These are phyloP conservation scores for Apaloderma vittatum DNA, from an alignment of 2,113 vertebrate genomes.

Conservation along the genomic window DNA sequence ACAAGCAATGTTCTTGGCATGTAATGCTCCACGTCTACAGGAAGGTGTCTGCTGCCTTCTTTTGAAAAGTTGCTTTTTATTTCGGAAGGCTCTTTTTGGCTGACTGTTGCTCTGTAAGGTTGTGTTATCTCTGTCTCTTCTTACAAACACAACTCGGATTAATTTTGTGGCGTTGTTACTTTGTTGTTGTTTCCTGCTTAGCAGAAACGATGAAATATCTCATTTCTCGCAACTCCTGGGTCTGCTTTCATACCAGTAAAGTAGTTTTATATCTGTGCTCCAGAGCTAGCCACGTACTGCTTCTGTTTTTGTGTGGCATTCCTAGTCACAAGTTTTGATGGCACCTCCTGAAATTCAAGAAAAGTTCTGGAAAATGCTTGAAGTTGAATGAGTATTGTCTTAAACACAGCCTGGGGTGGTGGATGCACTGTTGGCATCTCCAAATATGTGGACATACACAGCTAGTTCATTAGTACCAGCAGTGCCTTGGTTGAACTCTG, in stretches of 20 bases:
- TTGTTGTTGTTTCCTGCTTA: not conserved
- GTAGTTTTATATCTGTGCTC: not conserved
- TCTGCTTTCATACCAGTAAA: not conserved
- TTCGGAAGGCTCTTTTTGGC: not conserved
- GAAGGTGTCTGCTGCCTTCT: not conserved
- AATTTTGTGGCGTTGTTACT: not conserved
- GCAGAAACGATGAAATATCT: accelerated
- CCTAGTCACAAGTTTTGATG: not conserved
- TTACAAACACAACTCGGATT: not conserved
- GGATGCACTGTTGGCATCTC: not conserved
- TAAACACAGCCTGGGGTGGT: not conserved
- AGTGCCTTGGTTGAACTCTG: not conserved
- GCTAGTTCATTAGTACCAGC: not conserved
- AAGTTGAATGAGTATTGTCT: not conserved
- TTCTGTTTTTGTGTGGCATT: not conserved
- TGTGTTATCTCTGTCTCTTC: not conserved
- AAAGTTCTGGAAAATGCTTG: not conserved
- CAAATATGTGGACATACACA: not conserved
- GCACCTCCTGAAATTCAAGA: not conserved
- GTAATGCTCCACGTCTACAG: not conserved
- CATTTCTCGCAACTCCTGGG: not conserved
- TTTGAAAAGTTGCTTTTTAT: not conserved
- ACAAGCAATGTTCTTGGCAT: accelerated
- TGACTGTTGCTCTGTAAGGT: not conserved
- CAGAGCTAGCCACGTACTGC: accelerated